Evolutionary conservation across 2,888 invertebrate species (phyloP).

Genomic region (Drosophila quinaria): DNA sequence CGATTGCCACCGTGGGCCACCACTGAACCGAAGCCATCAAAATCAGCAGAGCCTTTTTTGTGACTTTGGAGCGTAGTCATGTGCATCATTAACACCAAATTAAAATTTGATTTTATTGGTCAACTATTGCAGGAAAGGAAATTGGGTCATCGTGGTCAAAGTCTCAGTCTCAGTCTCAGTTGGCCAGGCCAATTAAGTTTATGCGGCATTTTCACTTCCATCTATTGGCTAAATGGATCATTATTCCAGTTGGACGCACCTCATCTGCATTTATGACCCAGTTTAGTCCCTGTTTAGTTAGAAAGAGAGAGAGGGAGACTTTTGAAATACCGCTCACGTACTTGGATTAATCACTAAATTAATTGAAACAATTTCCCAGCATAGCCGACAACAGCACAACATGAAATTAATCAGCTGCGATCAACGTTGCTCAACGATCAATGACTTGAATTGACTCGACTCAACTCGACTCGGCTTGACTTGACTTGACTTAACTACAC

Average conservation of each 20-base stretch:
- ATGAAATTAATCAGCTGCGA: constrained; percentile 71
- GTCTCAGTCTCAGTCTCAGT: constrained; percentile 5
- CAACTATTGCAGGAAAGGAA: constrained; percentile 34
- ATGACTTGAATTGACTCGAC: constrained; percentile 31
- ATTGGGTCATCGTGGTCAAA: constrained; percentile 63
- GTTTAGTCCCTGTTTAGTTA: constrained; percentile 59
- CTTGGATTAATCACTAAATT: constrained; percentile 80
- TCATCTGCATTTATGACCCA: constrained; percentile 74
- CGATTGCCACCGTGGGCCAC: constrained; percentile 36
- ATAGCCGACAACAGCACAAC: constrained; percentile 71
- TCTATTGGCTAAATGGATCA: constrained; percentile 53
- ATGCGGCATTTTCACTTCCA: constrained; percentile 14
- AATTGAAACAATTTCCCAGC: constrained; percentile 80
- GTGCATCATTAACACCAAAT: constrained; percentile 73
- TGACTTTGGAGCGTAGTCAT: constrained; percentile 32
- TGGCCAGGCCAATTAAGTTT: constrained; percentile 29
- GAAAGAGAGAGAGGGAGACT: background rate
- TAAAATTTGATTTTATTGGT: constrained; percentile 62
- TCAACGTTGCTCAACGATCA: constrained; percentile 37
- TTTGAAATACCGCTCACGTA: constrained; percentile 65
- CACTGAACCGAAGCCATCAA: constrained; percentile 61
- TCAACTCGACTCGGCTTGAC: background rate
- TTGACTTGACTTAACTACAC: constrained; percentile 4
- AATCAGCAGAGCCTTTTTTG: constrained; percentile 72
- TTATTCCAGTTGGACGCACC: constrained; percentile 40